Conservation (phyloP, 1,140 invertebrate genomes). For the Sycobia sp. region DNA sequence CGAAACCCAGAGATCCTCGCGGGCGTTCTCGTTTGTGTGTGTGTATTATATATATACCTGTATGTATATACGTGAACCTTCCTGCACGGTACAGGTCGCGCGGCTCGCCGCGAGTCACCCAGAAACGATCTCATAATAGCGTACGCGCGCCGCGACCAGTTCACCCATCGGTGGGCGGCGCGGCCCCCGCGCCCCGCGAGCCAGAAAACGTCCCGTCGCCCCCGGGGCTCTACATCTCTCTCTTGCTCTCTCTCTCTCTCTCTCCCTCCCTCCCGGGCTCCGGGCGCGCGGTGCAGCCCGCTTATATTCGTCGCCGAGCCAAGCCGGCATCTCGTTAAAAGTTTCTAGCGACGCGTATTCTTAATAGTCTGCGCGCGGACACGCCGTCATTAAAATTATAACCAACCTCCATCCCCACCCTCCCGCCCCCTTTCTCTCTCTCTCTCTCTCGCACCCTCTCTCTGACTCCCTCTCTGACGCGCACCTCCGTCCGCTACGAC, state of each 20-base stretch:
- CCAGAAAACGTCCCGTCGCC: slow-evolving; percentile 15
- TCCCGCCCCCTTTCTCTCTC: slow-evolving; percentile 17
- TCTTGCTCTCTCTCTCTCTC: slow-evolving; percentile 35
- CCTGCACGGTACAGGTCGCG: too few relatives aligned
- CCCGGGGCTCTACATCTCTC: slow-evolving; percentile 20
- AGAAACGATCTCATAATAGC: too few relatives aligned
- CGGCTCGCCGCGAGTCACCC: too few relatives aligned
- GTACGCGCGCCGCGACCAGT: background rate
- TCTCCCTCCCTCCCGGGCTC: too few relatives aligned
- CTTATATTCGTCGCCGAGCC: too few relatives aligned
- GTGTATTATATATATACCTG: too few relatives aligned
- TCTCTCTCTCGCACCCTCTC: slow-evolving; percentile 27
- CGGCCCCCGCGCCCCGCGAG: background rate
- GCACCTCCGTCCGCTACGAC: background rate
- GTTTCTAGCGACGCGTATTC: slow-evolving; percentile 64
- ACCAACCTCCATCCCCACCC: slow-evolving; percentile 34
- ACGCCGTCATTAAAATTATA: slow-evolving; percentile 65
- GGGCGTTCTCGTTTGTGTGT: too few relatives aligned
- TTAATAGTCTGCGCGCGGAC: slow-evolving; percentile 63
- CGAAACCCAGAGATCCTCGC: too few relatives aligned
- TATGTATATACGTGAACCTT: too few relatives aligned
- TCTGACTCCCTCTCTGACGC: slow-evolving; percentile 5
- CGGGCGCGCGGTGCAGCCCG: too few relatives aligned
- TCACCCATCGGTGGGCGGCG: background rate
- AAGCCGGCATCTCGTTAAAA: slow-evolving; percentile 59